A percentile compares a stretch with the other conserved stretches of the same genome.
Conservation (phyloP, 1,140 invertebrate genomes). For the Littorina saxatilis region DNA sequence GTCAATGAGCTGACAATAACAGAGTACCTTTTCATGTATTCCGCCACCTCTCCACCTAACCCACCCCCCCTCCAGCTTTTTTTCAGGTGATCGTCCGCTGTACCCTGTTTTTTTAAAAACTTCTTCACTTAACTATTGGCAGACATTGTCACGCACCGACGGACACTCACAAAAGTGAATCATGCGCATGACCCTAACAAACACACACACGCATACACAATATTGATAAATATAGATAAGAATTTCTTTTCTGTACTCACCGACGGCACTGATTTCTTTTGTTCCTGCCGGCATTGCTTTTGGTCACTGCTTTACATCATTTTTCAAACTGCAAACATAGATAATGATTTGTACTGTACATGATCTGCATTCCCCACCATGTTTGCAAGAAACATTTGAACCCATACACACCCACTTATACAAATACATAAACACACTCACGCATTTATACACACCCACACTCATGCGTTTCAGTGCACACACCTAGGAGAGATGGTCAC, state of each 20-base stretch:
- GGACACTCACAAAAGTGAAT: not conserved
- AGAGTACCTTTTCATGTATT: too few species aligned
- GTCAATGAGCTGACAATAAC: too few species aligned
- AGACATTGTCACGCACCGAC: too few species aligned
- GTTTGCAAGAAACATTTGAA: not conserved
- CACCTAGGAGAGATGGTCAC: too few species aligned
- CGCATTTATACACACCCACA: too few species aligned
- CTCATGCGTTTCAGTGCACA: too few species aligned
- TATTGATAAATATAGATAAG: not conserved
- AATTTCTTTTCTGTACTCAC: not conserved
- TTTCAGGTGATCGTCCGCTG: not conserved
- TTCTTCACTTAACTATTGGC: not conserved
- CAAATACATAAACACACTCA: not conserved
- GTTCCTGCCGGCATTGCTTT: slow-evolving; percentile 23
- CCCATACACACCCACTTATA: not conserved
- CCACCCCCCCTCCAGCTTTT: too few species aligned
- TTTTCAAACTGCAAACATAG: not conserved
- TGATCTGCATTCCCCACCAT: not conserved
- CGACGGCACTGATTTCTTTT: slow-evolving; percentile 30
- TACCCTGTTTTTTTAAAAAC: not conserved
- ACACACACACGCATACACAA: not conserved
- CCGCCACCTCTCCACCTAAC: too few species aligned
- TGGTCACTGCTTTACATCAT: slow-evolving; percentile 8
- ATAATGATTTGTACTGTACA: not conserved
- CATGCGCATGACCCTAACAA: not conserved